Conservation (phyloP, 2,797 vertebrate genomes). For the Halcyon badia region DNA sequence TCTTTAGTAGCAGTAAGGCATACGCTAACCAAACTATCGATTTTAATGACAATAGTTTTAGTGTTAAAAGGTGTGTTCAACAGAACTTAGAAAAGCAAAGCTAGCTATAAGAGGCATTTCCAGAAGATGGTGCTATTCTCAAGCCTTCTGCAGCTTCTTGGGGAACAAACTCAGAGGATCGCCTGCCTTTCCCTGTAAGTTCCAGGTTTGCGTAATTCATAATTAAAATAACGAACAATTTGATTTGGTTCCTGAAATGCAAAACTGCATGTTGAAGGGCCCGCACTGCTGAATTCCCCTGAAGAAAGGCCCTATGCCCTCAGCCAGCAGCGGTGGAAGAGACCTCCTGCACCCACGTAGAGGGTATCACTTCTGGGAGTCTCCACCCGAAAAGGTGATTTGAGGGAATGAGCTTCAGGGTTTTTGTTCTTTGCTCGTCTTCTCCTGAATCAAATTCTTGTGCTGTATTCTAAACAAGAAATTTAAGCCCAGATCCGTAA, state of each 20-base stretch:
- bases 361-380: background rate
- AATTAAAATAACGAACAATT: background rate
- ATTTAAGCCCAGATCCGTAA: background rate
- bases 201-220: background rate
- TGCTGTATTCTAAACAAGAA: background rate
- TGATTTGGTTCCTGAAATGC: background rate
- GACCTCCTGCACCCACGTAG: fast-evolving
- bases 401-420: background rate
- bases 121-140: constrained; percentile 66
- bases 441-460: background rate
- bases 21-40: fast-evolving
- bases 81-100: background rate
- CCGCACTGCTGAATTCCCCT: background rate
- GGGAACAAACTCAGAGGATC: background rate
- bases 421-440: background rate
- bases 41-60: background rate
- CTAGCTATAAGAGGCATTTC: background rate
- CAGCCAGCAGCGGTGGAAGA: background rate
- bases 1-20: background rate
- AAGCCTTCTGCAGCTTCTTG: background rate
- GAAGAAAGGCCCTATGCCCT: background rate
- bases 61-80: fast-evolving
- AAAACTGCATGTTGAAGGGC: background rate
- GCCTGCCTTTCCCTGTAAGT: background rate
- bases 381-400: background rate